Evolutionary conservation across 30 jellyfish, hydroid and myxozoan species (phyloP).

Genomic region (Aurelia sp.): DNA sequence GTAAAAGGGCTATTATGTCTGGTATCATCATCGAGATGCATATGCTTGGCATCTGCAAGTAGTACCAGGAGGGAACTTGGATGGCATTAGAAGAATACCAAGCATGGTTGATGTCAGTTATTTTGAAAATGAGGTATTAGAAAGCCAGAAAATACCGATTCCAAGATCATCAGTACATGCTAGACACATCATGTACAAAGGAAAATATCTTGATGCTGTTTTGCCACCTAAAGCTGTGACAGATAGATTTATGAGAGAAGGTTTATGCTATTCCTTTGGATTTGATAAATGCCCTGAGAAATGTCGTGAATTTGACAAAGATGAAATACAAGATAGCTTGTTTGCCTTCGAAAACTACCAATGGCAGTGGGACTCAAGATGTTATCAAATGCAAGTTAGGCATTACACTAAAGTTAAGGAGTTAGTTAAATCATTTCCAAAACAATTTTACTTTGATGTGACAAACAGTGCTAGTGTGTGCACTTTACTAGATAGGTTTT

Average conservation of each 20-base stretch:
- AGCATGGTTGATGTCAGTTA: conserved; percentile 27
- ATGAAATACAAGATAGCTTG: conserved; percentile 15
- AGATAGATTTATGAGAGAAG: neutral
- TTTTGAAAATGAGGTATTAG: conserved; percentile 25
- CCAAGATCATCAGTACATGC: conserved; percentile 49
- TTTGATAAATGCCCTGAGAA: conserved; percentile 44
- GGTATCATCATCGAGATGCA: conserved; percentile 54
- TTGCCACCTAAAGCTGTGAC: neutral
- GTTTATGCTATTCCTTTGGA: conserved; percentile 5
- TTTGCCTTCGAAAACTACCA: conserved; percentile 28
- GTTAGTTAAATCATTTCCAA: neutral
- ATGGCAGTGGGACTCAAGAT: conserved; percentile 67
- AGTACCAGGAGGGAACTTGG: conserved; percentile 29
- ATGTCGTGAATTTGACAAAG: conserved; percentile 23
- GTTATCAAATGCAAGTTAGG: conserved; percentile 9
- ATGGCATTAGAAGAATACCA: conserved; percentile 25
- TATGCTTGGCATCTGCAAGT: conserved; percentile 53
- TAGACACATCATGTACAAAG: conserved; percentile 18
- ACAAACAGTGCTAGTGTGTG: neutral
- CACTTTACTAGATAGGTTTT: neutral
- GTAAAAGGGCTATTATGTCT: too few relatives aligned
- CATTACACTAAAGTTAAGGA: neutral
- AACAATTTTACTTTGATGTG: neutral
- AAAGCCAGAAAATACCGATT: conserved; percentile 31
- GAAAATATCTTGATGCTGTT: neutral